Evolutionary conservation across 2,113 vertebrate species (phyloP), one percentile per base, ranked within the genome.

Genomic region (Sakesphorus luctuosus): DNA sequence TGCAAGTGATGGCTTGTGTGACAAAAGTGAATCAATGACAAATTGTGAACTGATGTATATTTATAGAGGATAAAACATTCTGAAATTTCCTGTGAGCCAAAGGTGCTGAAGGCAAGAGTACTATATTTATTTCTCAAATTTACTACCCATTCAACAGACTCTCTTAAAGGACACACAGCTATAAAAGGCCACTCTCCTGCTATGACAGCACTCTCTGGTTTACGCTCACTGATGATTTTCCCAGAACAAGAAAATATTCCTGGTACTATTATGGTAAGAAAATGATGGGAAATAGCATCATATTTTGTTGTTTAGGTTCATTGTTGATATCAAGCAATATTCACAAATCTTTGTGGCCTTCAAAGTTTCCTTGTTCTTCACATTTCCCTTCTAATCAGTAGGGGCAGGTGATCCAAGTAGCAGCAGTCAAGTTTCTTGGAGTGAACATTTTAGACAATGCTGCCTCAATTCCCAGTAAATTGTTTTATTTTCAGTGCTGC

Each of bases 401-500:
- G 18, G 52, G 75, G 76, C 35, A 63, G 65, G 52, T 63, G 69
- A 94, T 91, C 52, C 28, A 61, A 78, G n/a, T 18, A 90, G 35
- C 81, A 85, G 58, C 68, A 33, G 35, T 44, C 59, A 77, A 81
- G 65, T 56, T 72, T 77, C 63, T 65, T 63, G 59, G 49, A 4
- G 26, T 36, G 61, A 84, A 50, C 21, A 59, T 47, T 92, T 86
- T 90, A 92, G 59, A 58, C 35, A 72, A 72, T 23, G 31, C 43
- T 82, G 44, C 58, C 81, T 52, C 65, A 77, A 72, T 81, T 63
- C 84, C 67, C 25, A 78, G 40, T 71, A 65, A 94, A 81, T 38
- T 91, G 80, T 61, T 94, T 91, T 93, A 71, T 94, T 81, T 92
- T 81, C 91, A 68, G 69, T 84, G 47, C 84, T 81, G 65, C 84